Conservation (phyloP, 2,888 invertebrate species). For the Polydrusus cervinus region DNA sequence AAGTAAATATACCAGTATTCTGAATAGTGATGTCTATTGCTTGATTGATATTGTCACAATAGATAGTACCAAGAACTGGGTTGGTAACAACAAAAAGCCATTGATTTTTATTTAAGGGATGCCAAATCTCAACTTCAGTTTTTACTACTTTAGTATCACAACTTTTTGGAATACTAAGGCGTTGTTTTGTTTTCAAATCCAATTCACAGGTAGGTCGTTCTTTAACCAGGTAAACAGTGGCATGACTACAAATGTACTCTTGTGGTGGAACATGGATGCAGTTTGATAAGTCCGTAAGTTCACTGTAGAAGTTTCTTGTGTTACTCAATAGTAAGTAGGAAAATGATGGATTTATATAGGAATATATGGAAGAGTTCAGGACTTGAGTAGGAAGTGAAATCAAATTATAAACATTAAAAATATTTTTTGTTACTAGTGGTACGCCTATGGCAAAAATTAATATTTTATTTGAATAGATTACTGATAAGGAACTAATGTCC, state of each 20-base stretch:
- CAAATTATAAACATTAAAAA: conserved; percentile 33
- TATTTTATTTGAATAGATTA: conserved; percentile 48
- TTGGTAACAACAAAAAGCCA: not conserved
- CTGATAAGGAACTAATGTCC: conserved; percentile 38
- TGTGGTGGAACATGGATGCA: not conserved
- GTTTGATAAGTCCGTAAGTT: conserved; percentile 6
- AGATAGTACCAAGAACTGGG: not conserved
- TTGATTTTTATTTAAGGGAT: conserved; percentile 9
- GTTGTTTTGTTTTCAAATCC: conserved; percentile 19
- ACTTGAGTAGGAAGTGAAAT: conserved; percentile 8
- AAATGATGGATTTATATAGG: conserved; percentile 25
- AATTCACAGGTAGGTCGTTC: conserved; percentile 16
- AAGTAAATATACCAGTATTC: conserved; percentile 13
- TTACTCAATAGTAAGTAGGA: conserved; percentile 20
- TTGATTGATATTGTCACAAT: not conserved
- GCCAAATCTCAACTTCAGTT: conserved; percentile 23
- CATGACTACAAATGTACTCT: not conserved
- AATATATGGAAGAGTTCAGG: conserved; percentile 8
- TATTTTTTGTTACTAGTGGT: conserved; percentile 37
- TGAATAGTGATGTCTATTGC: not conserved
- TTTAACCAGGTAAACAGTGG: not conserved
- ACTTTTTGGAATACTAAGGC: not conserved
- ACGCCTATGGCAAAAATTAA: conserved; percentile 47
- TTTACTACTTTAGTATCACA: conserved; percentile 13
- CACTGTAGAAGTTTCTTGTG: conserved; percentile 6